Base-by-base conservation (phyloP, 2,888 invertebrate species). In the Lasius fuliginosus region DNA sequence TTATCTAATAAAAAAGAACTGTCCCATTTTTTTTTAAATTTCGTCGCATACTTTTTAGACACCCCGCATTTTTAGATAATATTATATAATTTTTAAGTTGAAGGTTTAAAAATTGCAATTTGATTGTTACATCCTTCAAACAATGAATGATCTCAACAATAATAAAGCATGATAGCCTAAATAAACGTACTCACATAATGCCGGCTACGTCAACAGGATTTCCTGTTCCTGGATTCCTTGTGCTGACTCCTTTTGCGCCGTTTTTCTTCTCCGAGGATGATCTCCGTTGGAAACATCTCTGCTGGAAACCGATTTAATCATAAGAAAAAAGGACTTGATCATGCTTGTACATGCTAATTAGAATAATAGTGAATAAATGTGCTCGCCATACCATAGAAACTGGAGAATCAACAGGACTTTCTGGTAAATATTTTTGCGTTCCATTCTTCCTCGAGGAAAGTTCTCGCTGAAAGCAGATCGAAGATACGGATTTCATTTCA, bases 141-240 rank as follows among this genome's bases (percentile, higher is more conserved):
- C 40, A 42, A 42, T 60, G 42, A 62, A 60, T 46, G 27, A 30
- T 33, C n/a, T 33, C 23, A 33, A 15, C 30, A 46, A n/a, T 33
- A 76, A 64, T 64, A 18, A 36, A 8, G 23, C 23, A 49, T 53
- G 33, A 75, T 42, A 74, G 3, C 12, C 5, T 49, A 75, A 75
- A 3, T 49, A 76, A 64, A 42, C 18, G 15, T 15, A 64, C 75
- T 76, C 30, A 53, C 36, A 33, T 33, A 36, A 18, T 5, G 33
- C 15, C 33, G 33, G 11, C 23, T 15, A n/a, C 12, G 15, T 42
- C 42, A 15, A 5, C n/a, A 8, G 42, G 58, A 6, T 62, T 3
- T 75, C 33, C 30, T 33, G 30, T 3, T 75, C 33, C 30, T 33
- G 30, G 33, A 62, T 23, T n/a, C 46, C 15, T 27, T 5, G 36